These are phyloP conservation scores for Parambassis ranga DNA, from an alignment of 2,797 vertebrate genomes.

Conservation along the genomic window DNA sequence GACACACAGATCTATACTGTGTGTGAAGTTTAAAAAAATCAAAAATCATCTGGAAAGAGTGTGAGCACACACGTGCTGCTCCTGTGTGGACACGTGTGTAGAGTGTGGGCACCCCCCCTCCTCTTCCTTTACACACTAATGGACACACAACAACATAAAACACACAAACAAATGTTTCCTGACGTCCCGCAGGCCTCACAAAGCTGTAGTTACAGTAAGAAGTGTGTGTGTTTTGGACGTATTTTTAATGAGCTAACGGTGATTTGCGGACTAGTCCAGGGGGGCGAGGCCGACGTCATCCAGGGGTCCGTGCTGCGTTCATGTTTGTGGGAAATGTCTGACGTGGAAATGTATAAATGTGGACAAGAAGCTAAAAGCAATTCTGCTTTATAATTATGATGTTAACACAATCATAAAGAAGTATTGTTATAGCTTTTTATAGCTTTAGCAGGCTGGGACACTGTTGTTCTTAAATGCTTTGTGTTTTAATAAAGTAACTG, in stretches of 20 bases:
- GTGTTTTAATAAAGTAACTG: no score
- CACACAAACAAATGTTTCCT: accelerated
- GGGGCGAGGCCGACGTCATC: conserved; percentile 51
- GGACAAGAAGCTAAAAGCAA: no score
- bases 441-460: no score
- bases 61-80: conserved; percentile 57
- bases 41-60: neutral
- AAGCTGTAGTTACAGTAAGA: neutral
- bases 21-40: neutral
- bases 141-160: neutral
- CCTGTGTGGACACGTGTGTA: conserved; percentile 59
- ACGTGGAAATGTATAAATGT: no score
- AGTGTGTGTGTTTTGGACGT: neutral
- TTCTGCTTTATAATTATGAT: no score
- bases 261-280: conserved; percentile 19
- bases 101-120: neutral
- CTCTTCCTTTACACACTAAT: neutral
- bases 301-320: conserved; percentile 32
- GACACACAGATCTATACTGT: neutral
- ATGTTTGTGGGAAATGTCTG: accelerated
- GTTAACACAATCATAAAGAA: no score
- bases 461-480: no score
- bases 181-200: accelerated
- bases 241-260: conserved; percentile 7
- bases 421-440: no score